Percentiles rank a stretch among this genome's conserved stretches.
phyloP scores from a whole-genome alignment of 1,140 invertebrate genomes.

The Leptopilina clavipes region DNA sequence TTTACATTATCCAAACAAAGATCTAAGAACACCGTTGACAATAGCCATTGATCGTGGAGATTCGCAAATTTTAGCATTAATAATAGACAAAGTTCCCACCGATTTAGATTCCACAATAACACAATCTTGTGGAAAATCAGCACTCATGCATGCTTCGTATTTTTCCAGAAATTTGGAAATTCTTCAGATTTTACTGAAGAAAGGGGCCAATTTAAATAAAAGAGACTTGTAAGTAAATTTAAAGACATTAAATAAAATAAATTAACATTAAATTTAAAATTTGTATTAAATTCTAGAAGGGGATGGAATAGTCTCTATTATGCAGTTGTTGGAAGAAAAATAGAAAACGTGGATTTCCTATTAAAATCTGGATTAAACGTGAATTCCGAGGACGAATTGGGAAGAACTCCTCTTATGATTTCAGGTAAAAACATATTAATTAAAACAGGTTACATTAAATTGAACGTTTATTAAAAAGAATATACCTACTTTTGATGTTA shows the following conservation, averaged over 20 bases:
- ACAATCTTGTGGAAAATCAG: slow-evolving; percentile 51
- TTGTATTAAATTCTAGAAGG: slow-evolving; percentile 38
- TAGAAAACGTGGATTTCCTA: slow-evolving; percentile 65
- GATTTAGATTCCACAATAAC: slow-evolving; percentile 45
- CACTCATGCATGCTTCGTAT: slow-evolving; percentile 54
- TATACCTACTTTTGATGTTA: background rate
- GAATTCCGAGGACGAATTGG: slow-evolving; percentile 52
- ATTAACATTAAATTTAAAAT: background rate
- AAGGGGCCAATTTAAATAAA: slow-evolving; percentile 45
- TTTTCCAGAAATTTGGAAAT: slow-evolving; percentile 45
- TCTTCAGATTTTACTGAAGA: slow-evolving; percentile 47
- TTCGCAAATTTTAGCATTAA: slow-evolving; percentile 52
- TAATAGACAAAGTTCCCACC: slow-evolving; percentile 44
- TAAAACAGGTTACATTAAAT: no score
- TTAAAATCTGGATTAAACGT: slow-evolving; percentile 65
- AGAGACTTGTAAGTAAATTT: slow-evolving; percentile 46
- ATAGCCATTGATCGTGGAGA: slow-evolving; percentile 68
- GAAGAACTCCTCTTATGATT: slow-evolving; percentile 57
- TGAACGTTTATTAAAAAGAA: background rate
- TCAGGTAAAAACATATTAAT: slow-evolving; percentile 45
- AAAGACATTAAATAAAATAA: background rate
- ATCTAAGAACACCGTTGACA: slow-evolving; percentile 69
- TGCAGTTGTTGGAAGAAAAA: slow-evolving; percentile 48
- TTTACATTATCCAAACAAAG: slow-evolving; percentile 49
- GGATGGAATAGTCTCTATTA: slow-evolving; percentile 53